Percentiles rank a stretch among this genome's conserved stretches.
phyloP scores from a whole-genome alignment of 2,888 invertebrate species.

The Meta bourneti region DNA sequence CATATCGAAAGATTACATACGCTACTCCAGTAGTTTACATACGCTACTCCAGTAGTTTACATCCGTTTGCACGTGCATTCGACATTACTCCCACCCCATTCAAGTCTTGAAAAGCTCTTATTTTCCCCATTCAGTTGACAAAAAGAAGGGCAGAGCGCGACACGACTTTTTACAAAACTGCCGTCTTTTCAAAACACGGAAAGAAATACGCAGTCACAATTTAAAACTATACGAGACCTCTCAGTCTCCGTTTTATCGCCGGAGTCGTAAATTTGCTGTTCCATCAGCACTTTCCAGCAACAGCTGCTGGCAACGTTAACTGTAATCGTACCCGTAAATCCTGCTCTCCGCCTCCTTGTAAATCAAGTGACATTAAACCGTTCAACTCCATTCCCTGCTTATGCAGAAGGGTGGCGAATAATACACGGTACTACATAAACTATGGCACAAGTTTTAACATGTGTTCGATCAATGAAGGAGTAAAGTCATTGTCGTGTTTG shows the following conservation, averaged over 20 bases:
- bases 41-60: too few species aligned
- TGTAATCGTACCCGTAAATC: conserved; percentile 64
- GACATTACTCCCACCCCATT: too few species aligned
- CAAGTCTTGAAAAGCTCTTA: too few species aligned
- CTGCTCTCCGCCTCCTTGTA: conserved; percentile 63
- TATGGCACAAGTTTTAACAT: conserved; percentile 43
- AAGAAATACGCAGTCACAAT: conserved; percentile 40
- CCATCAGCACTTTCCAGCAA: conserved; percentile 63
- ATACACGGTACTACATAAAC: conserved; percentile 61
- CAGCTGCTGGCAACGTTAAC: conserved; percentile 66
- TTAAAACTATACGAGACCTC: conserved; percentile 27
- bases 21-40: too few species aligned
- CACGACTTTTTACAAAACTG: conserved; percentile 14
- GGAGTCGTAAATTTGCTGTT: conserved; percentile 57
- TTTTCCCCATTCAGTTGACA: too few species aligned
- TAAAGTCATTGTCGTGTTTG: conserved; percentile 42
- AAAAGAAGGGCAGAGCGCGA: background rate
- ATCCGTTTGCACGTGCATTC: too few species aligned
- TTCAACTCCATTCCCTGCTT: conserved; percentile 15
- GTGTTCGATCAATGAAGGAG: conserved; percentile 48
- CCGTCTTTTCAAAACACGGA: conserved; percentile 34
- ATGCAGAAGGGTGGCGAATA: conserved; percentile 42
- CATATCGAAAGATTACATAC: too few species aligned
- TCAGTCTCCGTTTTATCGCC: conserved; percentile 34
- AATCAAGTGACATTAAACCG: conserved; percentile 67